Conservation (phyloP, 2,888 invertebrate genomes). For the Augiades crinisus region DNA sequence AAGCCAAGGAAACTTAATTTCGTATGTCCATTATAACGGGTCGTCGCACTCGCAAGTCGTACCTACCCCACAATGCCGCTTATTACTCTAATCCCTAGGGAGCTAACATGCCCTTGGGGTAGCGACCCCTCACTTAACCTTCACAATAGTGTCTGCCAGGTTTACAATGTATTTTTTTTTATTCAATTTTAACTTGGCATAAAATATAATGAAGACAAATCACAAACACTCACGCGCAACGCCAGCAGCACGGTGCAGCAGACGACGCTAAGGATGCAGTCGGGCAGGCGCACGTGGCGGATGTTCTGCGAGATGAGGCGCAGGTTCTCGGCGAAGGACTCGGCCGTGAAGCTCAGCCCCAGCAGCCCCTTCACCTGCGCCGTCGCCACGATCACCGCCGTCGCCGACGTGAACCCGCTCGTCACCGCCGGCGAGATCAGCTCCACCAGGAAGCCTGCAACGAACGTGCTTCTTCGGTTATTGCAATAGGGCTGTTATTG, state of each 20-base stretch:
- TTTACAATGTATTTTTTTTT: constrained; percentile 12
- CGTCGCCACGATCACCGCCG: constrained; percentile 88
- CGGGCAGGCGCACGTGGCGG: constrained; percentile 76
- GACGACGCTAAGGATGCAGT: constrained; percentile 83
- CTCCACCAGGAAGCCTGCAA: constrained; percentile 90
- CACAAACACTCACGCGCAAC: constrained; percentile 86
- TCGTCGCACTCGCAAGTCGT: constrained; percentile 2
- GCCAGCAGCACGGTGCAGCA: constrained; percentile 85
- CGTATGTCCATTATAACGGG: constrained; percentile 5
- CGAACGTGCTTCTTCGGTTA: no score
- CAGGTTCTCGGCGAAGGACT: constrained; percentile 84
- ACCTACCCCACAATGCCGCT: background rate
- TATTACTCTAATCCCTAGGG: constrained; percentile 4
- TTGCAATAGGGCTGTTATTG: no score
- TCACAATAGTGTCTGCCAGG: constrained; percentile 7
- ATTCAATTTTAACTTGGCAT: no score
- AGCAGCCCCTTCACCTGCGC: constrained; percentile 89
- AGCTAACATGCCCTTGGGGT: constrained; percentile 11
- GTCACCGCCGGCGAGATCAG: constrained; percentile 92
- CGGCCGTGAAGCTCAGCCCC: constrained; percentile 85
- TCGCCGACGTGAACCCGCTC: constrained; percentile 92
- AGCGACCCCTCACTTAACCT: constrained; percentile 19
- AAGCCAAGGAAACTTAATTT: background rate
- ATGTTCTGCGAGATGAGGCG: constrained; percentile 69
- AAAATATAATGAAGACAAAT: no score